Evolutionary conservation across 2,113 vertebrate species (phyloP).

Genomic region (Lasiurus cinereus): DNA sequence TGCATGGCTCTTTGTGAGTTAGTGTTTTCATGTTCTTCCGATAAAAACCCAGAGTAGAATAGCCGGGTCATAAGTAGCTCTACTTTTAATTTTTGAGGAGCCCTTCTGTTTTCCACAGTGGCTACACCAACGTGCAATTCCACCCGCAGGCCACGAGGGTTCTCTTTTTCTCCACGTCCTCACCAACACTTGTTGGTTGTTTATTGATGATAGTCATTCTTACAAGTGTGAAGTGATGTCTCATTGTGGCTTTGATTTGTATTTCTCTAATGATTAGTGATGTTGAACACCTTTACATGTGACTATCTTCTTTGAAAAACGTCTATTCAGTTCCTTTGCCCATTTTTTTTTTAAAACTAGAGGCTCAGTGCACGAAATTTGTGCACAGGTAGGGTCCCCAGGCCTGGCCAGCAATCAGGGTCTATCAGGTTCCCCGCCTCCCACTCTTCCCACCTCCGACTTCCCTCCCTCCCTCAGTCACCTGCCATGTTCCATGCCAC

Average conservation of each 20-base stretch:
- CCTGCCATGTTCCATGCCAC: too few relatives aligned
- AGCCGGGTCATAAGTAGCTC: not conserved
- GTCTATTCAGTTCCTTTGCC: not conserved
- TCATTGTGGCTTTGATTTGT: not conserved
- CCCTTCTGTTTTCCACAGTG: not conserved
- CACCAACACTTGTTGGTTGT: not conserved
- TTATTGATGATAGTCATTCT: not conserved
- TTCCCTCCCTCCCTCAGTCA: too few relatives aligned
- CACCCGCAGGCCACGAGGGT: not conserved
- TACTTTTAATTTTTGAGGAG: not conserved
- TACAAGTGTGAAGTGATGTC: not conserved
- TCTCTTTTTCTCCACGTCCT: not conserved
- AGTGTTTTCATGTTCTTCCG: not conserved
- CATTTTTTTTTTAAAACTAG: not conserved
- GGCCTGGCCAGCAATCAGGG: too few relatives aligned
- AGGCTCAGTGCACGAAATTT: too few relatives aligned
- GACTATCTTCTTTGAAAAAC: not conserved
- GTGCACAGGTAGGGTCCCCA: too few relatives aligned
- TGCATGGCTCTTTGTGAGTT: not conserved
- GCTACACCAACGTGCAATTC: not conserved
- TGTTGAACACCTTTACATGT: not conserved
- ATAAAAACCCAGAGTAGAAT: not conserved
- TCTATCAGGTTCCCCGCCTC: too few relatives aligned
- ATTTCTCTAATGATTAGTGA: not conserved
- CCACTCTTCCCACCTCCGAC: too few relatives aligned